Conservation (phyloP, 2,888 invertebrate species). For the Meteorus colon region DNA sequence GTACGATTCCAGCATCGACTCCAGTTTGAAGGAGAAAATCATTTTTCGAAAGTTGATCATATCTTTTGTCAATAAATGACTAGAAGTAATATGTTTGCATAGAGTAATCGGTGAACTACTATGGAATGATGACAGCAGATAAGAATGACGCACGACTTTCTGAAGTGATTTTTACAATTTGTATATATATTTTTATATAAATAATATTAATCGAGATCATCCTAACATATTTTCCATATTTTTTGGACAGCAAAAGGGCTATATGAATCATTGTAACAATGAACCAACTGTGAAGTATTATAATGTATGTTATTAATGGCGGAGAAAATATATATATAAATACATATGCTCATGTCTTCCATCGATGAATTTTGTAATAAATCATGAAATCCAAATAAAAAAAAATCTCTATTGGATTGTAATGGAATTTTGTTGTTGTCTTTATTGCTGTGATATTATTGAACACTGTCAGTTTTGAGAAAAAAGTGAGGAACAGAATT, state of each 20-base stretch:
- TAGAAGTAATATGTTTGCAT: background rate
- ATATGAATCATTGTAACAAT: background rate
- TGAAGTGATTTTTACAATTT: background rate
- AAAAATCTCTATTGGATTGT: background rate
- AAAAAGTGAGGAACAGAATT: background rate
- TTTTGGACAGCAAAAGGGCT: background rate
- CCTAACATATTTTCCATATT: background rate
- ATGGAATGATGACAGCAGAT: background rate
- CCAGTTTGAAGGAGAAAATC: constrained; percentile 58
- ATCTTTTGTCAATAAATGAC: background rate
- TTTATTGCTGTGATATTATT: background rate
- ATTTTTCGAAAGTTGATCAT: background rate
- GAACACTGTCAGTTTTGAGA: background rate
- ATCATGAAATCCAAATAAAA: background rate
- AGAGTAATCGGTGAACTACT: background rate
- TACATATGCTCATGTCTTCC: constrained; percentile 2
- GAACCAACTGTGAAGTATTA: background rate
- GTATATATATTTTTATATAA: constrained; percentile 6
- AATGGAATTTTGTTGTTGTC: background rate
- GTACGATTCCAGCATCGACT: constrained; percentile 71
- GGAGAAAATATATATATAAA: background rate
- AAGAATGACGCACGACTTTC: background rate
- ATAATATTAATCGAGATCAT: background rate
- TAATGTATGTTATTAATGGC: background rate
- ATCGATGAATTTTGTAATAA: background rate